These are phyloP conservation scores for Achatina immaculata DNA, from an alignment of 1,140 invertebrate species.

Conservation along the genomic window DNA sequence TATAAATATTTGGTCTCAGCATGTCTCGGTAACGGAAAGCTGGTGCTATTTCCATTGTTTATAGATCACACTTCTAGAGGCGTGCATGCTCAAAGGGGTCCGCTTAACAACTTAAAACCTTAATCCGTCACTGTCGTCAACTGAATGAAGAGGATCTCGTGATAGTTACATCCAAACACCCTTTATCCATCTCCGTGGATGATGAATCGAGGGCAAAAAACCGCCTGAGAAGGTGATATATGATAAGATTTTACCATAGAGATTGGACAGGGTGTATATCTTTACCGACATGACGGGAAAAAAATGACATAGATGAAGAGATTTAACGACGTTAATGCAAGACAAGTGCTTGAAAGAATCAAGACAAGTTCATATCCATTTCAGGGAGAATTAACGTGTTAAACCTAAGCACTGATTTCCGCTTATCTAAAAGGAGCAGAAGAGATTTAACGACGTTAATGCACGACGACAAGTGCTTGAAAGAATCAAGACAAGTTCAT, in stretches of 20 bases:
- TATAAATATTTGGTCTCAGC: neutral
- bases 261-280: neutral
- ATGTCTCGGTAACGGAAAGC: neutral
- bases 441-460: too few relatives aligned
- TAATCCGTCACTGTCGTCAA: neutral
- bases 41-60: neutral
- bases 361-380: too few relatives aligned
- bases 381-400: too few relatives aligned
- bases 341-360: too few relatives aligned
- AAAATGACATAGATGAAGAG: neutral
- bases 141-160: neutral
- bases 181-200: neutral
- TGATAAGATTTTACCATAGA: neutral
- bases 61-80: neutral
- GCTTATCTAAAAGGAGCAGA: too few relatives aligned
- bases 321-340: too few relatives aligned
- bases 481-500: too few relatives aligned
- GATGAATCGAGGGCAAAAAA: neutral
- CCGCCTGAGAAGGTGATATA: neutral
- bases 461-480: too few relatives aligned
- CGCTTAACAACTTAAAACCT: neutral
- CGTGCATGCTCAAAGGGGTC: neutral
- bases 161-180: neutral
- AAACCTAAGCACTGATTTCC: too few relatives aligned
- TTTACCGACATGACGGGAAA: neutral